Evolutionary conservation across 2,113 vertebrate species (phyloP).

Genomic region (Isurus oxyrinchus): DNA sequence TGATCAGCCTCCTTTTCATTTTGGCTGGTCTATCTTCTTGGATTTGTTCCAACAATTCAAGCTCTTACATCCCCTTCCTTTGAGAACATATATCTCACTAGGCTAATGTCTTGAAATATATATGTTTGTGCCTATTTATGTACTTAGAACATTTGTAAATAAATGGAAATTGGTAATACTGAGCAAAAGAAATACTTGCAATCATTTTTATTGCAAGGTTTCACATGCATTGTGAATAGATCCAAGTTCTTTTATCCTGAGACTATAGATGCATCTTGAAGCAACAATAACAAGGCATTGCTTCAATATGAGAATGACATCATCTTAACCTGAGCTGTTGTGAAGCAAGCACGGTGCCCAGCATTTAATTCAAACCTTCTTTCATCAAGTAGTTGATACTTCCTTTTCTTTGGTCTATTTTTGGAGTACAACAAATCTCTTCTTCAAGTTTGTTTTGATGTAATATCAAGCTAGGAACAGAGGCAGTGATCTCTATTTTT

Average conservation of each 20-base stretch:
- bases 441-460: slow-evolving; percentile 19
- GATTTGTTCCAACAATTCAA: not conserved
- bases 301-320: slow-evolving; percentile 24
- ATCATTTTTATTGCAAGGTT: not conserved
- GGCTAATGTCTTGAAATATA: not conserved
- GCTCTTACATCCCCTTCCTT: not conserved
- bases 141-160: not conserved
- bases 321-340: not conserved
- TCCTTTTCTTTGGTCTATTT: slow-evolving; percentile 32
- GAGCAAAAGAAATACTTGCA: not conserved
- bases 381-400: slow-evolving; percentile 17
- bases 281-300: not conserved
- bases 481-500: not conserved
- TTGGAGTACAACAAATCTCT: not conserved
- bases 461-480: not conserved
- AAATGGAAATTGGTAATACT: not conserved
- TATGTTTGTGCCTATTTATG: not conserved
- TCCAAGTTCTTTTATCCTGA: not conserved
- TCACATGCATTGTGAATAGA: not conserved
- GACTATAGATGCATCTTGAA: not conserved
- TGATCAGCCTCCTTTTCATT: not conserved
- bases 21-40: not conserved
- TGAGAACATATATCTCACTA: not conserved
- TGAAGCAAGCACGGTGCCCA: slow-evolving; percentile 3
- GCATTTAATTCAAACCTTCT: slow-evolving; percentile 25